A percentile compares a stretch with the other conserved stretches of the same genome.
These are phyloP conservation scores for Equus quagga DNA, from an alignment of 2,113 vertebrate species.

Conservation along the genomic window DNA sequence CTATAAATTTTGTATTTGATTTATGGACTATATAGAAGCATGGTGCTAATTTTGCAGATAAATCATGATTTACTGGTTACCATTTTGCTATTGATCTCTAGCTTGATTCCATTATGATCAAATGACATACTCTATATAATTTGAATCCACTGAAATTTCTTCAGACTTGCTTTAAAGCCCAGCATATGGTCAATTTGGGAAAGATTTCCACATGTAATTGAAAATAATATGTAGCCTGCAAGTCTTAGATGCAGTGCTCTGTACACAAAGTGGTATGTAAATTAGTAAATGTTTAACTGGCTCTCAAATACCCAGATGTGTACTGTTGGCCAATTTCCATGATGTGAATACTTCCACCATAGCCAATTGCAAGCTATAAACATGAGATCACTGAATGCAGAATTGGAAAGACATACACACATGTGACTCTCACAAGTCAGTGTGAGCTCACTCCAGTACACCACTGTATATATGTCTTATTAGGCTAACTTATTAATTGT, in stretches of 20 bases:
- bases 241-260: background rate
- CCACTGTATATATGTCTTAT: background rate
- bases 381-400: background rate
- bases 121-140: background rate
- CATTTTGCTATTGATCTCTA: constrained; percentile 21
- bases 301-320: background rate
- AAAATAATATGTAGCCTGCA: background rate
- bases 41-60: background rate
- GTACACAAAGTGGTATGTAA: background rate
- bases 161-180: background rate
- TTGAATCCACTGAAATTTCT: background rate
- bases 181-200: background rate
- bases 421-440: background rate
- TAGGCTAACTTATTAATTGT: background rate
- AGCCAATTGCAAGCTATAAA: background rate
- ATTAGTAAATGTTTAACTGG: background rate
- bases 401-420: background rate
- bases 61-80: background rate
- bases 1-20: background rate
- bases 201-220: background rate
- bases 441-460: background rate
- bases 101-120: background rate
- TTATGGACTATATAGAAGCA: background rate
- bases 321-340: background rate
- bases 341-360: background rate